Percentiles rank a stretch among this genome's conserved stretches.
These are phyloP conservation scores for Sinocyclocheilus grahami DNA, from an alignment of 2,113 vertebrate species.

Conservation along the genomic window DNA sequence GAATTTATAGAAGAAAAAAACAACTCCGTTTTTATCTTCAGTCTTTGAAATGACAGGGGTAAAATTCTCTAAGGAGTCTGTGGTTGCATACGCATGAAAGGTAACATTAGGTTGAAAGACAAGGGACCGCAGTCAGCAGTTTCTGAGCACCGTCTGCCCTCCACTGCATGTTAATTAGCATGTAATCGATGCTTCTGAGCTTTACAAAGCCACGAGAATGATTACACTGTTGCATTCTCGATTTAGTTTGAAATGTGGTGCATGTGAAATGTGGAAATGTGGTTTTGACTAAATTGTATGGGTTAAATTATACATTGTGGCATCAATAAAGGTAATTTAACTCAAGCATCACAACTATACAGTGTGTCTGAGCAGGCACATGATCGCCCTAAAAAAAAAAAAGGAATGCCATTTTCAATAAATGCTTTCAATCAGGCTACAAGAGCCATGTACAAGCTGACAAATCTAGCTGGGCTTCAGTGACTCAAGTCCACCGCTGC, in stretches of 20 bases:
- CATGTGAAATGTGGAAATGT: not conserved
- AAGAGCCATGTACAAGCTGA: not conserved
- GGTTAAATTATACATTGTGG: slow-evolving; percentile 21
- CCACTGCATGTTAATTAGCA: slow-evolving; percentile 38
- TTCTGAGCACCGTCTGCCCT: slow-evolving; percentile 27
- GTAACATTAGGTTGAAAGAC: slow-evolving; percentile 38
- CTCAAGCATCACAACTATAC: not conserved
- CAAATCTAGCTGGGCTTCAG: not conserved
- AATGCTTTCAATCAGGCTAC: not conserved
- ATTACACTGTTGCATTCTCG: slow-evolving; percentile 25
- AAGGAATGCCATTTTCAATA: not conserved
- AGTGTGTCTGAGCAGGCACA: not conserved
- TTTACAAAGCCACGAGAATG: slow-evolving; percentile 17
- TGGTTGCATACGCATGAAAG: slow-evolving; percentile 38
- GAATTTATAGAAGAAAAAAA: not conserved
- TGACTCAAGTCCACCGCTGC: not conserved
- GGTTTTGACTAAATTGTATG: not conserved
- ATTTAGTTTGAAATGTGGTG: not conserved
- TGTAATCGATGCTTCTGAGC: slow-evolving; percentile 2
- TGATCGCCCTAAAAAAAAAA: not conserved
- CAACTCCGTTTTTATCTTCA: not conserved
- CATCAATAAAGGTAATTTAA: slow-evolving; percentile 11
- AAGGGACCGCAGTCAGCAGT: slow-evolving; percentile 39
- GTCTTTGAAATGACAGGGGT: slow-evolving; percentile 19
- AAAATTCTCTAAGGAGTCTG: slow-evolving; percentile 14